Base-by-base conservation (phyloP, 1,140 invertebrate genomes). In the Drosophila insularis region DNA sequence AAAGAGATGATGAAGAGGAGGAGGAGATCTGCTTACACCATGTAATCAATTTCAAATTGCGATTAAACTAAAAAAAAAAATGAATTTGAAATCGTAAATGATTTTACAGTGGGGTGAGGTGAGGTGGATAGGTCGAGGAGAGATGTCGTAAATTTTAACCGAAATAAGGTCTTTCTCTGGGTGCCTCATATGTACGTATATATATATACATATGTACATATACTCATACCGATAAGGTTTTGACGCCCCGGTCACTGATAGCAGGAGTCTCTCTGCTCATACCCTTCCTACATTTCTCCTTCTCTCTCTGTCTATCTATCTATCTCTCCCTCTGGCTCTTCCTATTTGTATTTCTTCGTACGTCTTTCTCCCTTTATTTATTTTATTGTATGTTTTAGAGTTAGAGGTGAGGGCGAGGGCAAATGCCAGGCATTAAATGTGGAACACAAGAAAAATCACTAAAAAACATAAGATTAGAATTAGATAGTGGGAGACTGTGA, bases 221-320 rank as follows among this genome's bases (percentile, higher is more conserved):
- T 11, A 53, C 50, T 27, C 10, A 31, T 27, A 2, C 31, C 14
- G 55, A 58, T 58, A 58, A 58, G 55, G 55, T 37, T 58, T 58
- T 58, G 55, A 58, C 55, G 27, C 55, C 14, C 55, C 17, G 55
- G 31, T 37, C 55, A 58, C 55, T 58, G 55, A 58, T 58, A 35
- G n/a, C 17, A 31, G 31, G 17, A 58, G n/a, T 11, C 55, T 21
- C 43, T 46, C 7, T 19, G 14, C 43, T 14, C 17, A 5, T 46
- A 14, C 6, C 10, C 32, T 35, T 35, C 43, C 19, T 14, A 3
- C 43, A n/a, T n/a, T 14, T 8, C 14, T 46, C 6, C 14, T 8
- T 50, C 43, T 21, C 11, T 11, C 14, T 46, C 17, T 2, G 2
- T 17, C 17, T 19, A n/a, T 17, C 43, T 46, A 8, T 46, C 43